Evolutionary conservation across 2,888 invertebrate species (phyloP).

Genomic region (Cecidostiba fungosa): DNA sequence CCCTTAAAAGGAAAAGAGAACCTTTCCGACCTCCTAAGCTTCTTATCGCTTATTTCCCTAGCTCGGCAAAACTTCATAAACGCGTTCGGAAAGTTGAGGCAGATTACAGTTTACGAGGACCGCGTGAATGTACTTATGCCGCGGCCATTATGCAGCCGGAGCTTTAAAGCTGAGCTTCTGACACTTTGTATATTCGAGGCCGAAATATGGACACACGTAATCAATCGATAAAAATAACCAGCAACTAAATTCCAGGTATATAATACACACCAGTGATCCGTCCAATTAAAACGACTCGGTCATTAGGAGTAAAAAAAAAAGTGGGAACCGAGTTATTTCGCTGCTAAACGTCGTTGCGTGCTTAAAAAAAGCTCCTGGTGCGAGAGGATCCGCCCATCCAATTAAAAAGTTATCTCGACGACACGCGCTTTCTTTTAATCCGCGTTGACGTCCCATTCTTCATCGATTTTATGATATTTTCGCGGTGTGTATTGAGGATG

Average conservation of each 20-base stretch:
- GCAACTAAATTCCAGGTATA: neutral
- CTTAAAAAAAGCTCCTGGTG: neutral
- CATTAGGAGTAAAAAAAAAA: neutral
- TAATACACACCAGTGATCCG: neutral
- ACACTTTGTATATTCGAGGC: neutral
- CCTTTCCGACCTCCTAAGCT: conserved; percentile 1
- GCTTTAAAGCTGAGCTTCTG: conserved; percentile 16
- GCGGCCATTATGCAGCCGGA: conserved; percentile 22
- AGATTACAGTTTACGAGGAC: conserved; percentile 28
- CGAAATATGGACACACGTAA: too few relatives aligned
- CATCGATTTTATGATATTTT: conserved; percentile 3
- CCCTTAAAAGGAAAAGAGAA: neutral
- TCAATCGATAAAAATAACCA: neutral
- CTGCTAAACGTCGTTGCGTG: neutral
- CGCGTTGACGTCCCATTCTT: neutral
- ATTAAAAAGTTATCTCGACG: conserved; percentile 47
- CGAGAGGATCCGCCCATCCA: conserved; percentile 13
- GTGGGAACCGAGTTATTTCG: neutral
- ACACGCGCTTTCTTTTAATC: conserved; percentile 1
- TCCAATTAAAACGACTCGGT: neutral
- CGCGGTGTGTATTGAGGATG: neutral
- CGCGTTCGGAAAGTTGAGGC: conserved; percentile 54
- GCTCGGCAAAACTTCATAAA: conserved; percentile 29
- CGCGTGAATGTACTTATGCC: conserved; percentile 30
- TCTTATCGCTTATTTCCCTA: conserved; percentile 23